phyloP scores from a whole-genome alignment of 2,113 vertebrate species.

The Oxyura jamaicensis region DNA sequence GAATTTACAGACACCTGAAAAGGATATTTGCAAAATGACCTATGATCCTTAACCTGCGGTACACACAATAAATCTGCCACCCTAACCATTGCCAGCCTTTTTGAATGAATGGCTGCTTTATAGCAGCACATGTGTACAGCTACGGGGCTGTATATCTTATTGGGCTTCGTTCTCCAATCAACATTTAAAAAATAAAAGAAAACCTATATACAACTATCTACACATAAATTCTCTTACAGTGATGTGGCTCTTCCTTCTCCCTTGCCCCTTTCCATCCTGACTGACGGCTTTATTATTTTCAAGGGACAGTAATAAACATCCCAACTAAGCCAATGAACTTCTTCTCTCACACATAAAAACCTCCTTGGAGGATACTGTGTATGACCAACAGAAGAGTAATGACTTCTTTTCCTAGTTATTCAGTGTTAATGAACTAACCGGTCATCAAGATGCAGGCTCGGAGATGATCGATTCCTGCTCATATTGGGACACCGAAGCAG shows the following conservation, averaged over 20 bases:
- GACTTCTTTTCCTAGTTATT: not conserved
- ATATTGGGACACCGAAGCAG: not conserved
- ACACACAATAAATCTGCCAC: slow-evolving; percentile 73
- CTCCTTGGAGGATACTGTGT: slow-evolving; percentile 20
- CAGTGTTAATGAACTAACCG: slow-evolving; percentile 2
- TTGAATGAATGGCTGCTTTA: slow-evolving; percentile 66
- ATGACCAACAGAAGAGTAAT: slow-evolving; percentile 11
- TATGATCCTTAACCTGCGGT: slow-evolving; percentile 65
- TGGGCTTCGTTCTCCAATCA: slow-evolving; percentile 34
- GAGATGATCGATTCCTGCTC: not conserved
- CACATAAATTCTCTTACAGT: slow-evolving; percentile 18
- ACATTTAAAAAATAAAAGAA: slow-evolving; percentile 53
- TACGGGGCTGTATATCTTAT: slow-evolving; percentile 50
- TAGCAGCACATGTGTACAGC: slow-evolving; percentile 59
- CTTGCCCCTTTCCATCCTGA: not conserved
- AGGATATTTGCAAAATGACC: slow-evolving; percentile 75
- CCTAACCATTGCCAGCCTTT: slow-evolving; percentile 59
- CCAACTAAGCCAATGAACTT: slow-evolving; percentile 10
- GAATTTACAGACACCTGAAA: slow-evolving; percentile 73
- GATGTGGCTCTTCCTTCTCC: slow-evolving; percentile 16
- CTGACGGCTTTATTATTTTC: slow-evolving; percentile 39
- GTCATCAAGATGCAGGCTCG: not conserved
- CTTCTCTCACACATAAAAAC: not conserved
- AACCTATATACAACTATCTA: slow-evolving; percentile 26
- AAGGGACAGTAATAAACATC: slow-evolving; percentile 42